Conservation (phyloP, 2,113 vertebrate species). For the Dromiciops gliroides region DNA sequence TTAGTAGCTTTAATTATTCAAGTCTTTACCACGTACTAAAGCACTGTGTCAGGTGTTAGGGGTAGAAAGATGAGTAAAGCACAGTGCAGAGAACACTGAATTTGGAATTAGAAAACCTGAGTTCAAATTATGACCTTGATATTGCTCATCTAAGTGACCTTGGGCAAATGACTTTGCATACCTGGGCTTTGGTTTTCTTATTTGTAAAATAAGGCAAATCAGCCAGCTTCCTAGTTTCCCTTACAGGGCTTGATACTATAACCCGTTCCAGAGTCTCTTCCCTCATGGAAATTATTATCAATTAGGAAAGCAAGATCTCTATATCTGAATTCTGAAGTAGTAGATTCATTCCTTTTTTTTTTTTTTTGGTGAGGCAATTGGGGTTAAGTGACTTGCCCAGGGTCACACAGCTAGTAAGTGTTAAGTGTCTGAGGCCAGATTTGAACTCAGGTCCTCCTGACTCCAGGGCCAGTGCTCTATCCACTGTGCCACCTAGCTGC, state of each 20-base stretch:
- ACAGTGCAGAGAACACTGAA: not conserved
- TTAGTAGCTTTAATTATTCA: not conserved
- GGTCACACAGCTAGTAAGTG: too few species aligned
- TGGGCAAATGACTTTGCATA: not conserved
- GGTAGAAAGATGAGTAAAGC: not conserved
- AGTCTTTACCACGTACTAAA: not conserved
- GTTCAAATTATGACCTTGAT: not conserved
- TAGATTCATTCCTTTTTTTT: not conserved
- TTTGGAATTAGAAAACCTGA: not conserved
- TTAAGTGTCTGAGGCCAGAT: too few species aligned
- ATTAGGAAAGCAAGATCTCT: not conserved
- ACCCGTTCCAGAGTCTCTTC: not conserved
- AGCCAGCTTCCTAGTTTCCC: not conserved
- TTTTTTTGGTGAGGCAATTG: too few species aligned
- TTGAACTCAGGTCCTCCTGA: too few species aligned
- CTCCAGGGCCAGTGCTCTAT: too few species aligned
- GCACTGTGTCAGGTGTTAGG: not conserved
- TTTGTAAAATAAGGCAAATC: not conserved
- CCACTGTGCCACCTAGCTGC: too few species aligned
- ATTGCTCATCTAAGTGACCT: not conserved
- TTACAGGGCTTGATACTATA: not conserved
- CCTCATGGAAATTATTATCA: not conserved
- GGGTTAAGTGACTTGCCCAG: too few species aligned
- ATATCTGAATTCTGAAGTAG: not conserved
- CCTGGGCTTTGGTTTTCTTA: not conserved